Conservation (phyloP, 2,113 vertebrate species). For the Hemibagrus wyckioides region DNA sequence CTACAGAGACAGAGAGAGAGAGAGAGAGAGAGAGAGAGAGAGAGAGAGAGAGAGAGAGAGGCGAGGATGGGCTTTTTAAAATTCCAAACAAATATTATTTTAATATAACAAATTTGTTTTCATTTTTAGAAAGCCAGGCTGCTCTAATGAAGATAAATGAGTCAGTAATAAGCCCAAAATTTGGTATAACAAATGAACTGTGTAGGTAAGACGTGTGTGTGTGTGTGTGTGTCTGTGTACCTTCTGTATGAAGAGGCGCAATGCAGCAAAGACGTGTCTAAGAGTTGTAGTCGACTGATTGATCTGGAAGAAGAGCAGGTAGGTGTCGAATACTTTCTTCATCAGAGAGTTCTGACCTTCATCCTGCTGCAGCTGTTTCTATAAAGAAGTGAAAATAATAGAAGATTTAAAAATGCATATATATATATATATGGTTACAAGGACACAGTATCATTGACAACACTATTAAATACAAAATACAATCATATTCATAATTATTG, state of each 20-base stretch:
- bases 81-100: neutral
- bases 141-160: conserved; percentile 11
- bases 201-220: neutral
- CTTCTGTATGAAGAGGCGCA: conserved; percentile 93
- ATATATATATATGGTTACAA: neutral
- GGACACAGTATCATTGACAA: neutral
- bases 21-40: no score
- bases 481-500: neutral
- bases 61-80: neutral
- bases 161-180: neutral
- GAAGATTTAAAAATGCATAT: no score
- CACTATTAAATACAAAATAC: neutral
- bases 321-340: conserved; percentile 97
- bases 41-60: neutral
- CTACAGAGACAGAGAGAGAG: conserved; percentile 58
- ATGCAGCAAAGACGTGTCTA: conserved; percentile 87
- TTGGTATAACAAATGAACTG: neutral
- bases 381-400: conserved; percentile 51
- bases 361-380: conserved; percentile 89
- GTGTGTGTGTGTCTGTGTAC: conserved; percentile 61
- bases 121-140: neutral
- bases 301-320: conserved; percentile 96
- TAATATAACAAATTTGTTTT: neutral
- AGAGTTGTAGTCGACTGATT: conserved; percentile 91
- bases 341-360: conserved; percentile 92